These are phyloP conservation scores for Thalassoma bifasciatum DNA, from an alignment of 2,113 vertebrate genomes.

Conservation along the genomic window DNA sequence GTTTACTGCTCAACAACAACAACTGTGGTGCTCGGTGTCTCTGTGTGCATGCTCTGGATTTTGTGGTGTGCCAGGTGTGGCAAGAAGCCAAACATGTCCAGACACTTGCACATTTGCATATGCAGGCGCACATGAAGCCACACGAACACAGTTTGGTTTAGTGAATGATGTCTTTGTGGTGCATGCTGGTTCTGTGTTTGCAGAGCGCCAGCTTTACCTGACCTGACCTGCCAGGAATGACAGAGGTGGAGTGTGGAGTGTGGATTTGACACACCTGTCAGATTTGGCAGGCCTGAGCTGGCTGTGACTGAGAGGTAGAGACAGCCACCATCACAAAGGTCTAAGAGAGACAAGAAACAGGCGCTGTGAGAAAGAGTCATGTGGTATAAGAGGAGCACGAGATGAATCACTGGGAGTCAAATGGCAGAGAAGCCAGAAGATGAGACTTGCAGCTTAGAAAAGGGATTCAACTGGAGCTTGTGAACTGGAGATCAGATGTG, in stretches of 20 bases:
- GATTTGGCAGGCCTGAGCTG: constrained; percentile 68
- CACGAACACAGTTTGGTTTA: constrained; percentile 42
- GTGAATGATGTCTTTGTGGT: constrained; percentile 55
- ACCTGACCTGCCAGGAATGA: constrained; percentile 67
- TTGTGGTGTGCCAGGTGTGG: too few relatives aligned
- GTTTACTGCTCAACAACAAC: constrained; percentile 62
- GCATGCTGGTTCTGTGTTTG: constrained; percentile 44
- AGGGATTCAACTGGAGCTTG: constrained; percentile 37
- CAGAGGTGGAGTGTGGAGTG: constrained; percentile 68
- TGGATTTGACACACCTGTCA: constrained; percentile 78
- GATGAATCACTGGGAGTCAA: constrained; percentile 67
- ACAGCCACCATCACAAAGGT: constrained; percentile 63
- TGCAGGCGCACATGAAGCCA: constrained; percentile 1
- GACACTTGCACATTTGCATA: background rate
- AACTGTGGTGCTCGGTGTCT: constrained; percentile 52
- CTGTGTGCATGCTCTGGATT: constrained; percentile 59
- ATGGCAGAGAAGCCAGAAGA: constrained; percentile 59
- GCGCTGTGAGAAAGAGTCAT: constrained; percentile 31
- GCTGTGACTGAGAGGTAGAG: constrained; percentile 58
- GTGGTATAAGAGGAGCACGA: constrained; percentile 44
- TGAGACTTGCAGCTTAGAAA: constrained; percentile 46
- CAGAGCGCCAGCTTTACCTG: constrained; percentile 57
- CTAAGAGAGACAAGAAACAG: constrained; percentile 42
- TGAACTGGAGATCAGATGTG: constrained; percentile 47
- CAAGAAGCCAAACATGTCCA: background rate